Evolutionary conservation across 2,888 invertebrate genomes (phyloP).

Genomic region (Amiota communis): DNA sequence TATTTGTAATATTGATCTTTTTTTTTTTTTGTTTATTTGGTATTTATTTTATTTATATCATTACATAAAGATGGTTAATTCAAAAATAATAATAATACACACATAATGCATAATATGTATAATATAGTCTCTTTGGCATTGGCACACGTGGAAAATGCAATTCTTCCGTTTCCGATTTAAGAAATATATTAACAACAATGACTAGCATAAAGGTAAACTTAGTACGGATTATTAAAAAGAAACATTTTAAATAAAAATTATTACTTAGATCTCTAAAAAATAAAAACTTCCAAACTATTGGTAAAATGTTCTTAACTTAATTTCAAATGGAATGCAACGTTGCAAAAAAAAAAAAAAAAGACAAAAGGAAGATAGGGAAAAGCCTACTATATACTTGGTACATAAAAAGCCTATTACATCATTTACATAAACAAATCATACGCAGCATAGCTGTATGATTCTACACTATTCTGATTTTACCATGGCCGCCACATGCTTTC

Average conservation of each 20-base stretch:
- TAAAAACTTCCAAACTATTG: no score
- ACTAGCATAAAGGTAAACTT: constrained; percentile 11
- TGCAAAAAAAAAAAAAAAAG: neutral
- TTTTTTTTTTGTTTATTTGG: constrained; percentile 23
- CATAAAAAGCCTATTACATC: constrained; percentile 52
- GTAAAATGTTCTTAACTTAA: no score
- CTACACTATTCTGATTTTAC: constrained; percentile 58
- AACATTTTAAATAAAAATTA: no score
- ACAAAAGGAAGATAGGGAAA: neutral
- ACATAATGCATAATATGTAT: constrained; percentile 9
- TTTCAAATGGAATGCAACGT: neutral
- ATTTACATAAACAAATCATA: constrained; percentile 9
- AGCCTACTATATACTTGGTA: constrained; percentile 48
- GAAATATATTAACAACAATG: constrained; percentile 12
- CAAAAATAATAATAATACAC: constrained; percentile 17
- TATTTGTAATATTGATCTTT: neutral
- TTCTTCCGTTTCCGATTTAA: neutral
- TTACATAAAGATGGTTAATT: constrained; percentile 32
- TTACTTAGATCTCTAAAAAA: neutral
- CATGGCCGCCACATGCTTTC: constrained; percentile 76
- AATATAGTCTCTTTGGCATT: constrained; percentile 62
- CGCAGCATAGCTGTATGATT: neutral
- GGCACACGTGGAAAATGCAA: constrained; percentile 65
- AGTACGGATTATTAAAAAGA: neutral
- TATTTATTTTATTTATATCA: constrained; percentile 31